A percentile compares a stretch with the other conserved stretches of the same genome.
phyloP scores from a whole-genome alignment of 2,888 invertebrate genomes.

The Romanomermis culicivorax region DNA sequence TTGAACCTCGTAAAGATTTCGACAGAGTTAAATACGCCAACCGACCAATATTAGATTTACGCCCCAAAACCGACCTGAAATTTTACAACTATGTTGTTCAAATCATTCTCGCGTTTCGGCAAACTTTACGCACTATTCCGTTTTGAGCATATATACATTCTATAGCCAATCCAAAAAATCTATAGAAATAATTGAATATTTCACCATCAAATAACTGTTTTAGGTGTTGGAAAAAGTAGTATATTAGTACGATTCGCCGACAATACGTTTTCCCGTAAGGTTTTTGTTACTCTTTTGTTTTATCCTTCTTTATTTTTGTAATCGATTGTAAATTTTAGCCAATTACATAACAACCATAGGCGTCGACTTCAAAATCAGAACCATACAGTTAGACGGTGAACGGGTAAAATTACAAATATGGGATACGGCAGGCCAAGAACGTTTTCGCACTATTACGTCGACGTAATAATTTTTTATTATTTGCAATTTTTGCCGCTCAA shows the following conservation, averaged over 20 bases:
- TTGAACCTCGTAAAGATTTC: too few species aligned
- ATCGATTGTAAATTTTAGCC: slow-evolving; percentile 25
- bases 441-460: slow-evolving; percentile 93
- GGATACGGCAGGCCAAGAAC: slow-evolving; percentile 92
- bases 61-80: too few species aligned
- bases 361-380: slow-evolving; percentile 97
- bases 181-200: too few species aligned
- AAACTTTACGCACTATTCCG: too few species aligned
- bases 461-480: slow-evolving; percentile 42
- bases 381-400: slow-evolving; percentile 41
- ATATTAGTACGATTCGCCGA: slow-evolving; percentile 85
- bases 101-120: too few species aligned
- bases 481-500: not conserved
- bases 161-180: too few species aligned
- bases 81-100: too few species aligned
- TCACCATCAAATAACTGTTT: too few species aligned
- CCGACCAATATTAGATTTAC: too few species aligned
- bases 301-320: slow-evolving; percentile 2
- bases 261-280: slow-evolving; percentile 81
- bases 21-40: too few species aligned
- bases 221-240: slow-evolving; percentile 97
- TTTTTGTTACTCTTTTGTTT: not conserved
- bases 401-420: slow-evolving; percentile 49
- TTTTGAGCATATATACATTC: too few species aligned
- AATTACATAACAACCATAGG: slow-evolving; percentile 86